phyloP scores from a whole-genome alignment of 2,888 invertebrate genomes.

The Subacronicta megacephala region DNA sequence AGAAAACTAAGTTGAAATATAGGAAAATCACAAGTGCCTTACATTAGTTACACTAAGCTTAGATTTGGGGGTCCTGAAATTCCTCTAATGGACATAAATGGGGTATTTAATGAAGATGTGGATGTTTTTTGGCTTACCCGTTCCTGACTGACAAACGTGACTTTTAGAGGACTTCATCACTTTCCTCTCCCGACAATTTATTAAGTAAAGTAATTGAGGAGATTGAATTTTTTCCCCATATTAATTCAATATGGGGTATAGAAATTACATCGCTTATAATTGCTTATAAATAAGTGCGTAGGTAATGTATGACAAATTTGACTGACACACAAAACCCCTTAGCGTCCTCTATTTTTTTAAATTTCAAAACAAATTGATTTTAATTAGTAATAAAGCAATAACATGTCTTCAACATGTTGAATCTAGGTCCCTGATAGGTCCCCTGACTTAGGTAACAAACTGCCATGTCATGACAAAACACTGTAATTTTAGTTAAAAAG shows the following conservation, averaged over 20 bases:
- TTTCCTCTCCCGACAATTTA: conserved; percentile 7
- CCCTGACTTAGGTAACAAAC: conserved; percentile 50
- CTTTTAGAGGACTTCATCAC: conserved; percentile 33
- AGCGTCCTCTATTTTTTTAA: conserved; percentile 10
- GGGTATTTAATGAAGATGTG: neutral
- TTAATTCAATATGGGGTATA: no score
- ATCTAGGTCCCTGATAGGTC: conserved; percentile 26
- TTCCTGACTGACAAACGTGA: conserved; percentile 36
- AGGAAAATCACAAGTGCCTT: conserved; percentile 25
- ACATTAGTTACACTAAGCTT: neutral
- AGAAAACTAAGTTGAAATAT: neutral
- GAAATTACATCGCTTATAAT: no score
- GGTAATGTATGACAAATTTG: conserved; percentile 17
- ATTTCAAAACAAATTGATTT: no score
- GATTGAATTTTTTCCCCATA: no score
- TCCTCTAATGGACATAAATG: no score
- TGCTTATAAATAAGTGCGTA: conserved; percentile 33
- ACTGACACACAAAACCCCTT: conserved; percentile 12
- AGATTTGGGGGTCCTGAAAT: conserved; percentile 18
- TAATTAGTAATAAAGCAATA: no score
- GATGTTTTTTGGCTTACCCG: no score
- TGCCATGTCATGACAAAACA: no score
- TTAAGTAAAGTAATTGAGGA: neutral
- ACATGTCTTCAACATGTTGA: conserved; percentile 35
- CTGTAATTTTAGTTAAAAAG: no score